Evolutionary conservation across 2,113 vertebrate genomes (phyloP), one percentile per base, ranked within the genome.

Genomic region (Prinia subflava): DNA sequence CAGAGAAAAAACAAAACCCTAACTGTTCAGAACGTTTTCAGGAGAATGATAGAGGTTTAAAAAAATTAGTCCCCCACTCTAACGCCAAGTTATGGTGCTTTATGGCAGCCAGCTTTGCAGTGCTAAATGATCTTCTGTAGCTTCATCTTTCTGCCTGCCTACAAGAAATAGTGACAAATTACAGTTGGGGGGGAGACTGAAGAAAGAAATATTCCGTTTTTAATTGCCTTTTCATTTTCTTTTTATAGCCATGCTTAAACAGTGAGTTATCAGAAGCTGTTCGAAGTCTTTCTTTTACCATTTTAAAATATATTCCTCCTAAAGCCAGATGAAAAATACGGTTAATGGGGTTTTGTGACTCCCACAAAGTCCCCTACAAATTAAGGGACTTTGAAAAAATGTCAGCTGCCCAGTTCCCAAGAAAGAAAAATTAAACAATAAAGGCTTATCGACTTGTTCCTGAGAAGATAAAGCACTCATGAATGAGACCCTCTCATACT

Each of bases 391-490:
- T 96, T 96, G 94, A 96, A 97, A 97, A 97, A 97, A 94, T 96
- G 94, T 96, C 96, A 97, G 90, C 94, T 96, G 90, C 96, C 93
- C 94, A 92, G 88, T 92, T 96, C 92, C 80, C 92, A 87, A 92
- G 95, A 97, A 97, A 97, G 95, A 97, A 96, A 97, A 97, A 97
- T 96, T 96, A 97, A 97, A 97, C 92, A 95, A 96, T 96, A 96
- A 96, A 94, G 86, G 86, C 95, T 95, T 96, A 97, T 96, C 90
- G 88, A 97, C 96, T 97, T 96, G 95, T 92, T 96, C 94, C 77
- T 95, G 92, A 94, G 90, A 96, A 96, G 95, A 96, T 94, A 94
- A 97, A 97, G 96, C 77, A 79, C 80, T 97, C 93, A 92, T 79
- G 95, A 96, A 96, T 93, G 95, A 95, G 93, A 96, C 88, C 90